Percentiles rank a stretch among this genome's conserved stretches.
phyloP scores from a whole-genome alignment of 2,797 vertebrate genomes.

The Macropus fuliginosus region DNA sequence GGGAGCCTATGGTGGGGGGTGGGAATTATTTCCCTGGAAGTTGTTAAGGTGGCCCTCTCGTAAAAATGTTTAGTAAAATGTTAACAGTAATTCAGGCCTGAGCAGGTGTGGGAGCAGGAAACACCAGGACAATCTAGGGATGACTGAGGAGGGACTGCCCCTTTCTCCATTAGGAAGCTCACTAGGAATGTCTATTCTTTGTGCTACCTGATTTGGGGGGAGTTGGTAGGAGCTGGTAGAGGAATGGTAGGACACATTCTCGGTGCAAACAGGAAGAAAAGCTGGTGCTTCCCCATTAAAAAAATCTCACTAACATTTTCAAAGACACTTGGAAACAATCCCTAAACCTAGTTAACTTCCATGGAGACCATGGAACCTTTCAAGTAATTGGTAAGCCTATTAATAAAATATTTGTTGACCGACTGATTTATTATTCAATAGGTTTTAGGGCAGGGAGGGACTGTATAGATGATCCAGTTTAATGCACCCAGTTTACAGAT shows the following conservation, averaged over 20 bases:
- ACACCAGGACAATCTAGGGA: not conserved
- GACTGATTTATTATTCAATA: not conserved
- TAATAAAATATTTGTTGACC: not conserved
- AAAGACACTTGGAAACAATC: not conserved
- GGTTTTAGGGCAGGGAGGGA: not conserved
- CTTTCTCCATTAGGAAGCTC: not conserved
- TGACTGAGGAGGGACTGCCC: not conserved
- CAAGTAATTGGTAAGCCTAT: not conserved
- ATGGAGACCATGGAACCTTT: not conserved
- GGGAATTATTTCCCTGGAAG: conserved; percentile 65
- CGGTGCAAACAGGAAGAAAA: not conserved
- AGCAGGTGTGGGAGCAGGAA: conserved; percentile 78
- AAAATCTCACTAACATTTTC: not conserved
- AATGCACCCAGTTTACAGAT: not conserved
- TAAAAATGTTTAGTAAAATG: conserved; percentile 72
- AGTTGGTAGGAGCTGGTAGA: not conserved
- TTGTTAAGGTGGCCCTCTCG: conserved; percentile 68
- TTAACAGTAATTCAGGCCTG: conserved; percentile 38
- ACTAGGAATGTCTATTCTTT: not conserved
- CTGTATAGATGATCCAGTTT: not conserved
- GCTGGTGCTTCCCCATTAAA: not conserved
- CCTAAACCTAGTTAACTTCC: not conserved
- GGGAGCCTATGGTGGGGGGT: not conserved
- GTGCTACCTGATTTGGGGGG: not conserved
- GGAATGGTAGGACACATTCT: not conserved